phyloP scores from a whole-genome alignment of 2,113 vertebrate species.

The Pipra filicauda region DNA sequence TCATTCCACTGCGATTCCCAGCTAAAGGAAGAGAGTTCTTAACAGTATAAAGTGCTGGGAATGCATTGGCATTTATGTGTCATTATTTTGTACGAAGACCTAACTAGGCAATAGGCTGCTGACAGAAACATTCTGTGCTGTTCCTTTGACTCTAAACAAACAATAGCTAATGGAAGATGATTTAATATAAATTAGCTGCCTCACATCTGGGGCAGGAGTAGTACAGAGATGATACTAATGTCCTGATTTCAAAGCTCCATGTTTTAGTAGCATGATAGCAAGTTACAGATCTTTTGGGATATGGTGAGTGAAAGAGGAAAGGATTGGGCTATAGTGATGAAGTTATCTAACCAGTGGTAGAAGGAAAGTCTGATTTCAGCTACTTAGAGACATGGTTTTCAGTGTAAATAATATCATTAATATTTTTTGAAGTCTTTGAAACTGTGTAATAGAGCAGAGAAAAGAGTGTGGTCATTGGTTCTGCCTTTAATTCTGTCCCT shows the following conservation, averaged over 20 bases:
- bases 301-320: background rate
- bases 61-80: background rate
- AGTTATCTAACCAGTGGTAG: background rate
- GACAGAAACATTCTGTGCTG: background rate
- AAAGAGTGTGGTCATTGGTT: background rate
- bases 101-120: background rate
- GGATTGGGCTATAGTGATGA: background rate
- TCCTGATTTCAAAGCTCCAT: background rate
- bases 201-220: background rate
- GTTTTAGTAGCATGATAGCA: background rate
- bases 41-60: background rate
- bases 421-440: background rate
- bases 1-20: background rate
- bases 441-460: background rate
- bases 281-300: background rate
- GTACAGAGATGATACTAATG: background rate
- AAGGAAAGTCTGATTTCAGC: background rate
- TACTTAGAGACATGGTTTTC: background rate
- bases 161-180: background rate
- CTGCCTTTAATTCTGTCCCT: background rate
- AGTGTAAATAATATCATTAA: background rate
- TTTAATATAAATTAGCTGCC: background rate
- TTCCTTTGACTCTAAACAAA: background rate
- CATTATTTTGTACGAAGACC: background rate
- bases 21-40: background rate